Evolutionary conservation across 1,140 invertebrate genomes (phyloP).

Genomic region (Subanguina moxae): DNA sequence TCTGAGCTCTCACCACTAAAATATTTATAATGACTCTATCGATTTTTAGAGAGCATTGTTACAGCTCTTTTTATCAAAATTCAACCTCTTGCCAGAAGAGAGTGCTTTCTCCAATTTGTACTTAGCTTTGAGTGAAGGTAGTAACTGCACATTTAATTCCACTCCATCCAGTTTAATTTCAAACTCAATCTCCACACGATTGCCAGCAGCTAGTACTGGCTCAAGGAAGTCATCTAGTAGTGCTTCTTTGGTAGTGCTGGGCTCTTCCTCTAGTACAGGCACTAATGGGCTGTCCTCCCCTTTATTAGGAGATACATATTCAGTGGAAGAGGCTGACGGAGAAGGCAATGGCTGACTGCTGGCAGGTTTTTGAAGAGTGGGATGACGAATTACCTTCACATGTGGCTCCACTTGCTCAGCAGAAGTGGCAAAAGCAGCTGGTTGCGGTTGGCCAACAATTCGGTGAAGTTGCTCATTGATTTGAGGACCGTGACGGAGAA

Average conservation of each 20-base stretch:
- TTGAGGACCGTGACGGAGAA: conserved; percentile 41
- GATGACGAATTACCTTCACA: not conserved
- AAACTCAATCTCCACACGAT: conserved; percentile 34
- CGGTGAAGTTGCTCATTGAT: conserved; percentile 46
- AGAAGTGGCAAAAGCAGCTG: conserved; percentile 10
- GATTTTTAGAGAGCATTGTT: not conserved
- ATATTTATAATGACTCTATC: conserved; percentile 13
- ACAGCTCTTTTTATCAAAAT: not conserved
- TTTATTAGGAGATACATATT: not conserved
- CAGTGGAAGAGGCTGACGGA: not conserved
- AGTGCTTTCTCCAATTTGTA: conserved; percentile 65
- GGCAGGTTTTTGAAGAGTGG: not conserved
- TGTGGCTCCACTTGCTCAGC: not conserved
- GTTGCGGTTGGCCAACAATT: conserved; percentile 32
- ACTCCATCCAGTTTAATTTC: conserved; percentile 43
- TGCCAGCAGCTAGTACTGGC: not conserved
- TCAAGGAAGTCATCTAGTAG: conserved; percentile 8
- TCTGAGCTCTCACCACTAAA: conserved; percentile 75
- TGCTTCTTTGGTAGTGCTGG: not conserved
- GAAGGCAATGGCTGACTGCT: not conserved
- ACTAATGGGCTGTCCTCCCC: not conserved
- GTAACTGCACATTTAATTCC: conserved; percentile 64
- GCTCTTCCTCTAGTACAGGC: not conserved
- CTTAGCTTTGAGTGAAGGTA: conserved; percentile 89
- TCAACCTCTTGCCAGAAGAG: conserved; percentile 37